A percentile compares a stretch with the other conserved stretches of the same genome.
These are phyloP conservation scores for Xylocampa areola DNA, from an alignment of 2,888 invertebrate species.

Conservation along the genomic window DNA sequence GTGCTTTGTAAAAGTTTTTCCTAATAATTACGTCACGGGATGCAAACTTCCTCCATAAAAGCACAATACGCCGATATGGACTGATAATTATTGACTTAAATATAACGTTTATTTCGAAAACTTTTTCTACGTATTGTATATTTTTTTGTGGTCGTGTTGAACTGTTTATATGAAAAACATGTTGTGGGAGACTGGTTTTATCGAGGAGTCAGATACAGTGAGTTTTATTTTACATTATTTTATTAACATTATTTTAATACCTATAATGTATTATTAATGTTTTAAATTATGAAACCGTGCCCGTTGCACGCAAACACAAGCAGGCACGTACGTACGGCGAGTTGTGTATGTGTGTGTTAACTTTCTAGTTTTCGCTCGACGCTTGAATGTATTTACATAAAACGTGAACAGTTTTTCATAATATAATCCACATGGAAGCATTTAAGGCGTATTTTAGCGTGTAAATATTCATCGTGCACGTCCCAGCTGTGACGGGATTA, in stretches of 20 bases:
- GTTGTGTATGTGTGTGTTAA: conserved; percentile 78
- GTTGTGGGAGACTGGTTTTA: conserved; percentile 86
- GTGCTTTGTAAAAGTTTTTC: conserved; percentile 66
- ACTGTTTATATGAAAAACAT: conserved; percentile 77
- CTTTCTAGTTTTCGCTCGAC: conserved; percentile 89
- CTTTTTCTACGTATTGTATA: conserved; percentile 32
- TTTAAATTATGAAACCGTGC: conserved; percentile 81
- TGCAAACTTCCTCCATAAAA: conserved; percentile 70
- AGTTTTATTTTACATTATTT: conserved; percentile 67
- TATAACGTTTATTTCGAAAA: conserved; percentile 41
- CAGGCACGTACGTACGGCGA: conserved; percentile 48
- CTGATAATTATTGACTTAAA: conserved; percentile 67
- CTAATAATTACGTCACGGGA: conserved; percentile 79
- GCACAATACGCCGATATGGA: conserved; percentile 70
- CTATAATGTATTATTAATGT: conserved; percentile 66
- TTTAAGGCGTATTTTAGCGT: conserved; percentile 77
- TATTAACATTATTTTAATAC: conserved; percentile 29
- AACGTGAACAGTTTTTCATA: conserved; percentile 89
- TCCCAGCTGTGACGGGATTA: conserved; percentile 74
- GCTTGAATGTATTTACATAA: conserved; percentile 86
- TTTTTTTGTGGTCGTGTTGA: conserved; percentile 77
- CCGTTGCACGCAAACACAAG: conserved; percentile 66
- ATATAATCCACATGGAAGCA: conserved; percentile 85
- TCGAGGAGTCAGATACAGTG: conserved; percentile 85
- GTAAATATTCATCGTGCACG: conserved; percentile 84